These are phyloP conservation scores for Samia ricini DNA, from an alignment of 1,140 invertebrate species.

Conservation along the genomic window DNA sequence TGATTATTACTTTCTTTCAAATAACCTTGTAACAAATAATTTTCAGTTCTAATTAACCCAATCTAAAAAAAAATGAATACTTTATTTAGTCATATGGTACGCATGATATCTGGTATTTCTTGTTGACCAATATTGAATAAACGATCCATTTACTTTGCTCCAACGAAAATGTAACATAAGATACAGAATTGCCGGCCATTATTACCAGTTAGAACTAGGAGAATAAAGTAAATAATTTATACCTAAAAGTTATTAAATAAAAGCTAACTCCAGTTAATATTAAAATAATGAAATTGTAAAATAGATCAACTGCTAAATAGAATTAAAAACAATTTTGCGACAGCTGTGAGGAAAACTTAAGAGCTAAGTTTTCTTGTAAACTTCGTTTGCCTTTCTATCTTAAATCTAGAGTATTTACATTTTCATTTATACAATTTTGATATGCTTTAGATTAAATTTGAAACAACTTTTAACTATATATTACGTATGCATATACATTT, in stretches of 20 bases:
- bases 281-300: neutral
- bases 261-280: neutral
- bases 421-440: conserved; percentile 26
- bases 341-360: conserved; percentile 10
- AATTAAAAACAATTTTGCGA: conserved; percentile 14
- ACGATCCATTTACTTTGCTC: too few species aligned
- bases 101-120: too few species aligned
- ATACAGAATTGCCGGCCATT: neutral
- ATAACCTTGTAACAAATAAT: too few species aligned
- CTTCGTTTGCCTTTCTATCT: conserved; percentile 14
- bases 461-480: neutral
- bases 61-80: too few species aligned
- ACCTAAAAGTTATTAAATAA: neutral
- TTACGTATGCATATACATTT: neutral
- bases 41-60: too few species aligned
- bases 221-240: neutral
- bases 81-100: too few species aligned
- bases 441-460: conserved; percentile 22
- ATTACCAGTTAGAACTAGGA: too few species aligned
- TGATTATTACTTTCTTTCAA: too few species aligned
- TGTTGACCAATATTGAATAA: too few species aligned
- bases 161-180: neutral
- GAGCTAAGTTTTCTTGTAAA: conserved; percentile 12
- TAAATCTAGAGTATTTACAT: conserved; percentile 22
- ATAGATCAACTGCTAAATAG: neutral